Percentiles rank a stretch among this genome's conserved stretches.
Conservation (phyloP, 1,140 invertebrate species). For the Ctenoplectra terminalis region DNA sequence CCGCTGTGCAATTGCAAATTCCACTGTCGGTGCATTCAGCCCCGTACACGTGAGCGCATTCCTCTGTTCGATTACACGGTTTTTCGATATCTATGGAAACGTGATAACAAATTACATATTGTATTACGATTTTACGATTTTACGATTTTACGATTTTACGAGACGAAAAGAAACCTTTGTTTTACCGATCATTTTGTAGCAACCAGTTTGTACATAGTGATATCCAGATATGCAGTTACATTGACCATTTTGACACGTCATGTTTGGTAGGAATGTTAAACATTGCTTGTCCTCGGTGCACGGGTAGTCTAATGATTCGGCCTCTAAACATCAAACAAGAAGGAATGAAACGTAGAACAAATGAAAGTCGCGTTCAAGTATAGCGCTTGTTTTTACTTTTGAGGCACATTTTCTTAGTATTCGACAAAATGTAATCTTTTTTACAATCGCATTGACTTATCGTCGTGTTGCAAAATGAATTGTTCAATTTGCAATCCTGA, state of each 20-base stretch:
- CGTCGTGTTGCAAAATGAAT: slow-evolving; percentile 55
- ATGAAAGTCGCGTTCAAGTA: background rate
- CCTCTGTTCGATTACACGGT: slow-evolving; percentile 27
- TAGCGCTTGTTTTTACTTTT: slow-evolving; percentile 24
- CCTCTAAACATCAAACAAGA: slow-evolving; percentile 29
- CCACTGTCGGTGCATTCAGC: slow-evolving; percentile 7
- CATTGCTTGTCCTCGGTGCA: slow-evolving; percentile 59
- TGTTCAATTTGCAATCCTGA: slow-evolving; percentile 34
- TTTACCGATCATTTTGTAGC: slow-evolving; percentile 45
- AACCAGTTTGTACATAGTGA: slow-evolving; percentile 26
- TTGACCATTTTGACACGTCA: slow-evolving; percentile 17
- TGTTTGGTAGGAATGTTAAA: slow-evolving; percentile 26
- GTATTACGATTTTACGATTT: too few species aligned
- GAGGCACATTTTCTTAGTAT: slow-evolving; percentile 30
- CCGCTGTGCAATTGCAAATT: slow-evolving; percentile 27
- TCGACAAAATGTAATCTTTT: slow-evolving; percentile 37
- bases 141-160: too few species aligned
- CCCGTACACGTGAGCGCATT: slow-evolving; percentile 40
- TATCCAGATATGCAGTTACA: slow-evolving; percentile 44
- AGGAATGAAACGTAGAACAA: background rate
- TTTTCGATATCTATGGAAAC: slow-evolving; percentile 20
- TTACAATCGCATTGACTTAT: slow-evolving; percentile 40
- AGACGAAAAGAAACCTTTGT: background rate
- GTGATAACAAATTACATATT: background rate
- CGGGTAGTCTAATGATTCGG: background rate